Conservation (phyloP, 2,797 vertebrate species). For the Chelonia mydas region DNA sequence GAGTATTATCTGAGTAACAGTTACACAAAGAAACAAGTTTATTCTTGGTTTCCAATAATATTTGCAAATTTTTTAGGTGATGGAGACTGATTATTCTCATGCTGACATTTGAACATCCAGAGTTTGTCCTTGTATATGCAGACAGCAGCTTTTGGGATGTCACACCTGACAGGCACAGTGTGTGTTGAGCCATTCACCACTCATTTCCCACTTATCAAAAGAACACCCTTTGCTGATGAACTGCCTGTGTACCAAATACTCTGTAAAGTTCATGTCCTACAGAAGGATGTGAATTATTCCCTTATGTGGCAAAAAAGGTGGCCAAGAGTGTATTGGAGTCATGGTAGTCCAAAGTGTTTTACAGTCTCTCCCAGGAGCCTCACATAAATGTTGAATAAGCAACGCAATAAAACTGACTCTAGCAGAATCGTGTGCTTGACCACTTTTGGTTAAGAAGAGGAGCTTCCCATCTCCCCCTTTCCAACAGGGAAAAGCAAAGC, state of each 20-base stretch:
- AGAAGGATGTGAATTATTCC: neutral
- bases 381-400: neutral
- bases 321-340: neutral
- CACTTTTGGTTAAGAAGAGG: neutral
- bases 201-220: slow-evolving; percentile 11
- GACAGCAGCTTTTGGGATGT: neutral
- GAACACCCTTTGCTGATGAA: neutral
- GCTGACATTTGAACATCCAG: neutral
- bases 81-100: neutral
- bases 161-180: neutral
- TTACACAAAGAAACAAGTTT: neutral
- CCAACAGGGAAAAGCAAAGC: neutral
- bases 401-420: neutral
- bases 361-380: neutral
- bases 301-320: neutral
- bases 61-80: neutral
- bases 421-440: neutral
- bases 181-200: neutral
- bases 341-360: neutral
- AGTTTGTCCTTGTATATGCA: neutral
- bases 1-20: neutral
- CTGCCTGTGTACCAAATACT: slow-evolving; percentile 18
- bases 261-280: neutral
- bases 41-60: neutral
- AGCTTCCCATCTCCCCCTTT: neutral